These are phyloP conservation scores for Ceratosolen fusciceps DNA, from an alignment of 1,140 invertebrate species.

Conservation along the genomic window DNA sequence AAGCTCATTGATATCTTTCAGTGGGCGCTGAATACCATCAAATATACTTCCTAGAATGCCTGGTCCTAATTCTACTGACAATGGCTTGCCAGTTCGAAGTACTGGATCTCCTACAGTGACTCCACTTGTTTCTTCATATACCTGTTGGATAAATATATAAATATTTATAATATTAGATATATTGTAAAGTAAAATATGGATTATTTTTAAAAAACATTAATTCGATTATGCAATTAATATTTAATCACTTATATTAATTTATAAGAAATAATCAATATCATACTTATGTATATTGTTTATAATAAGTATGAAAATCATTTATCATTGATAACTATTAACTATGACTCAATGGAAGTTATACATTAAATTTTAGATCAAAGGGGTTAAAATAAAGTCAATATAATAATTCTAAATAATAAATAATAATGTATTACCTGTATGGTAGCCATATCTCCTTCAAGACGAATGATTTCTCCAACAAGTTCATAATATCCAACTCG, in stretches of 20 bases:
- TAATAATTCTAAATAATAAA: no score
- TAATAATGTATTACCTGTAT: slow-evolving; percentile 82
- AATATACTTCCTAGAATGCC: slow-evolving; percentile 99
- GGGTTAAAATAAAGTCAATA: no score
- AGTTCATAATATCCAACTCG: slow-evolving; percentile 98
- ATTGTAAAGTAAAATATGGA: neutral
- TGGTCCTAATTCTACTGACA: slow-evolving; percentile 98
- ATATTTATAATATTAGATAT: neutral
- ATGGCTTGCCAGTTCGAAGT: slow-evolving; percentile 95
- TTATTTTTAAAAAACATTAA: no score
- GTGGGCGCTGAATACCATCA: slow-evolving; percentile 98
- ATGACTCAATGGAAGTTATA: no score
- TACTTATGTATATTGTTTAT: neutral
- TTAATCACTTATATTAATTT: neutral
- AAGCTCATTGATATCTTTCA: slow-evolving; percentile 96
- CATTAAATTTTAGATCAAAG: no score
- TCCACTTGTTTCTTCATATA: slow-evolving; percentile 99
- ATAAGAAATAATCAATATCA: neutral
- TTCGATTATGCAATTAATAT: neutral
- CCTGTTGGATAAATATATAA: slow-evolving; percentile 69
- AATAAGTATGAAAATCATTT: no score
- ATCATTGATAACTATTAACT: no score
- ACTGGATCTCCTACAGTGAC: slow-evolving; percentile 99
- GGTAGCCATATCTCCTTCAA: slow-evolving; percentile 99
- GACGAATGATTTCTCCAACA: slow-evolving; percentile 99